Percentiles rank a stretch among this genome's conserved stretches.
phyloP scores from a whole-genome alignment of 2,888 invertebrate species.

The Strigamia crassipes region DNA sequence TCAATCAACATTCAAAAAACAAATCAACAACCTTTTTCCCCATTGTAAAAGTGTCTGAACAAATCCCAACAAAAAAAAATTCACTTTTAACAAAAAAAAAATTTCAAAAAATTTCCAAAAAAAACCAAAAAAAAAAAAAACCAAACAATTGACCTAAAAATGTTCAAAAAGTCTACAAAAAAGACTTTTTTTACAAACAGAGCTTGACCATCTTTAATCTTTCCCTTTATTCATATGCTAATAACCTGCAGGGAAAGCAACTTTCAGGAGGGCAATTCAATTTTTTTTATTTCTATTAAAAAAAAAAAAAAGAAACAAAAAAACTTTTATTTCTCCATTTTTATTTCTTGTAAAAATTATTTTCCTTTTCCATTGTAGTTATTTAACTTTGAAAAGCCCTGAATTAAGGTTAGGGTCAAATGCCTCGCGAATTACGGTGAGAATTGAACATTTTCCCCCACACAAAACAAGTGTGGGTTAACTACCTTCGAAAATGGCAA shows the following conservation, averaged over 20 bases:
- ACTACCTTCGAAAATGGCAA: not conserved
- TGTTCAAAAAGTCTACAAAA: no score
- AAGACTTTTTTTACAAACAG: no score
- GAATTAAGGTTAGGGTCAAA: not conserved
- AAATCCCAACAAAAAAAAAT: no score
- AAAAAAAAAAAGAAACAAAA: no score
- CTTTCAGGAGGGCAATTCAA: slow-evolving; percentile 20
- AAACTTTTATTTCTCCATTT: no score
- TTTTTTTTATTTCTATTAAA: not conserved
- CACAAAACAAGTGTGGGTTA: not conserved
- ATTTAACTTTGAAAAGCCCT: not conserved
- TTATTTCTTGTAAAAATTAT: no score
- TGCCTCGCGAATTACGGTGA: not conserved
- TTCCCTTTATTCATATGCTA: not conserved
- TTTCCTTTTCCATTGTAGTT: no score
- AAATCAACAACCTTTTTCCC: not conserved
- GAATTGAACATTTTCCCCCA: not conserved
- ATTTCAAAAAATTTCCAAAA: not conserved
- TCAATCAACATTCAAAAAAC: not conserved
- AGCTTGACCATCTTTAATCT: no score
- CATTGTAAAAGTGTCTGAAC: not conserved
- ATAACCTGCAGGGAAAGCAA: slow-evolving; percentile 21
- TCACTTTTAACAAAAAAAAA: not conserved
- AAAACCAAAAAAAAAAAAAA: not conserved
- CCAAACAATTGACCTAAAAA: no score